phyloP scores from a whole-genome alignment of 2,888 invertebrate species.

The Sphaerophoria taeniata region DNA sequence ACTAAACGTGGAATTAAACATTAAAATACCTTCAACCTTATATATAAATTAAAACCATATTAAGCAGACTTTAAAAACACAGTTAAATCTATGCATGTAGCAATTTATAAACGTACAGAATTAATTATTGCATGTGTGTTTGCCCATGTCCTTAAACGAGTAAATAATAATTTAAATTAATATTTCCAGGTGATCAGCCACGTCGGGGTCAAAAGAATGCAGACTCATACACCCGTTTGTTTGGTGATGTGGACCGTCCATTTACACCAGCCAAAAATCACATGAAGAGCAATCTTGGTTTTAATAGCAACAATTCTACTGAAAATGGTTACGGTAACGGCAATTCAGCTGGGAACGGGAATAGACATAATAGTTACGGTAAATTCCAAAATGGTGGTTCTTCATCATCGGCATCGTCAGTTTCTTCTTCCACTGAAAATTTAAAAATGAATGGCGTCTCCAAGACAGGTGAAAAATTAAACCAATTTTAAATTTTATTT shows the following conservation, averaged over 20 bases:
- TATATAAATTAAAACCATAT: too few relatives aligned
- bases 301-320: constrained; percentile 79
- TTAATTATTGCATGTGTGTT: too few relatives aligned
- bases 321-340: constrained; percentile 78
- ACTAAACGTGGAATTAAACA: too few relatives aligned
- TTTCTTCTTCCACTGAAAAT: constrained; percentile 82
- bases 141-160: background rate
- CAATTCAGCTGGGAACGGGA: constrained; percentile 76
- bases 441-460: constrained; percentile 80
- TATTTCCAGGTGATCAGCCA: constrained; percentile 79
- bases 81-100: constrained; percentile 4
- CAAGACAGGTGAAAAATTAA: constrained; percentile 79
- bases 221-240: constrained; percentile 85
- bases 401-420: constrained; percentile 81
- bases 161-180: constrained; percentile 18
- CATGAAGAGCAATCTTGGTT: constrained; percentile 84
- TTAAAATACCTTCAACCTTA: too few relatives aligned
- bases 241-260: constrained; percentile 84
- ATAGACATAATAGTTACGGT: constrained; percentile 79
- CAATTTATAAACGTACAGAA: background rate
- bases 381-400: constrained; percentile 79
- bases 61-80: too few relatives aligned
- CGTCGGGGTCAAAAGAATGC: constrained; percentile 82
- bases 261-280: constrained; percentile 84
- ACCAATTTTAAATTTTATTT: background rate